phyloP scores from a whole-genome alignment of 2,888 invertebrate genomes.

The Galerucella pusilla region DNA sequence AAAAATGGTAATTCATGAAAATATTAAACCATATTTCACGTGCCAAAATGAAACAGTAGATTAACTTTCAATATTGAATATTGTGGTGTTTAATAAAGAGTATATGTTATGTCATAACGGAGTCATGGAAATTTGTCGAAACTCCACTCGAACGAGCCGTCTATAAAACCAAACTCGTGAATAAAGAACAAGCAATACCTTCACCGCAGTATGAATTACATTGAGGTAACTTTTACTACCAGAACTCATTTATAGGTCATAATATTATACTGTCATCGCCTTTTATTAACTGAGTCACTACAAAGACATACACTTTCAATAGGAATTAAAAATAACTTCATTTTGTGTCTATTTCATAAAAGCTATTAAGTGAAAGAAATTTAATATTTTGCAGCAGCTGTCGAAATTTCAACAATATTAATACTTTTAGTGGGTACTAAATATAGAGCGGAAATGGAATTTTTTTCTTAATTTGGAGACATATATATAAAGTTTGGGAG shows the following conservation, averaged over 20 bases:
- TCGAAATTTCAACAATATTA: neutral
- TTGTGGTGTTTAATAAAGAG: too few relatives aligned
- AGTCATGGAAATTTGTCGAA: neutral
- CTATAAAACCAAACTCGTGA: constrained; percentile 11
- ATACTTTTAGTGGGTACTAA: neutral
- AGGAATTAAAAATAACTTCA: neutral
- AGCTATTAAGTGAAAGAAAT: neutral
- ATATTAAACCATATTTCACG: too few relatives aligned
- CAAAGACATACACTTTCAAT: neutral
- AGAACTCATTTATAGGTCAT: constrained; percentile 21
- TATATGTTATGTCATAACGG: too few relatives aligned
- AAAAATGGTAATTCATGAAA: too few relatives aligned
- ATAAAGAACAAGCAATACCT: constrained; percentile 23
- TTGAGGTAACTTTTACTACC: constrained; percentile 17
- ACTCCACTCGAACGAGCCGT: too few relatives aligned
- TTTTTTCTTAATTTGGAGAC: too few relatives aligned
- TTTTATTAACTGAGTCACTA: neutral
- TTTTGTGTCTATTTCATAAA: neutral
- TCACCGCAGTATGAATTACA: constrained; percentile 21
- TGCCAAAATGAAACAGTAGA: too few relatives aligned
- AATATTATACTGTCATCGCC: neutral
- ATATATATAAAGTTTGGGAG: too few relatives aligned
- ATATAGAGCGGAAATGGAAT: too few relatives aligned
- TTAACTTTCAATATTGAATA: too few relatives aligned
- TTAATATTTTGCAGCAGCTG: neutral